Evolutionary conservation across 2,113 vertebrate genomes (phyloP).

Genomic region (Microtus pennsylvanicus): DNA sequence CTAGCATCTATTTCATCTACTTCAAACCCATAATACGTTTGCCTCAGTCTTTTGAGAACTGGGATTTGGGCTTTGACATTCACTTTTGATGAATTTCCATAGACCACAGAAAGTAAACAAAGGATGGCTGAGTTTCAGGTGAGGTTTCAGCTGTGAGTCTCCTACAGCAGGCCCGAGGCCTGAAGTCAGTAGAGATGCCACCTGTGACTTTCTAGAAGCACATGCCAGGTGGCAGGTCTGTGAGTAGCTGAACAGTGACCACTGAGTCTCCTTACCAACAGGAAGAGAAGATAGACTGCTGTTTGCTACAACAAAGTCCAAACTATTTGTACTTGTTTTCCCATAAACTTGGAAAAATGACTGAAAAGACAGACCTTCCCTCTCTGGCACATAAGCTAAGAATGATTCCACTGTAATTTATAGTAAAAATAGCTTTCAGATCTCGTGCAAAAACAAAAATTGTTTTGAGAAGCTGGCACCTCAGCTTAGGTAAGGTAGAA

Average conservation of each 20-base stretch:
- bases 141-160: background rate
- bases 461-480: background rate
- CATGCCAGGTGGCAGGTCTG: background rate
- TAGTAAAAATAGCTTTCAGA: background rate
- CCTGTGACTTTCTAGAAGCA: background rate
- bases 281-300: background rate
- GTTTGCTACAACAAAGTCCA: background rate
- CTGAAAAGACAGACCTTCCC: background rate
- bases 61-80: background rate
- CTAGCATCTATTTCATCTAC: background rate
- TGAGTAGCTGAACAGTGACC: background rate
- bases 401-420: background rate
- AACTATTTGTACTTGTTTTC: constrained; percentile 19
- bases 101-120: background rate
- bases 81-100: background rate
- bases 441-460: background rate
- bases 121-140: background rate
- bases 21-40: background rate
- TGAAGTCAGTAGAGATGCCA: background rate
- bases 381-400: background rate
- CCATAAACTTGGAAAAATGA: background rate
- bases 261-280: background rate
- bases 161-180: background rate
- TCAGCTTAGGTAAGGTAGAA: background rate
- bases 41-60: background rate